Conservation (phyloP, 1,140 invertebrate genomes). For the Parapsyche elsis region DNA sequence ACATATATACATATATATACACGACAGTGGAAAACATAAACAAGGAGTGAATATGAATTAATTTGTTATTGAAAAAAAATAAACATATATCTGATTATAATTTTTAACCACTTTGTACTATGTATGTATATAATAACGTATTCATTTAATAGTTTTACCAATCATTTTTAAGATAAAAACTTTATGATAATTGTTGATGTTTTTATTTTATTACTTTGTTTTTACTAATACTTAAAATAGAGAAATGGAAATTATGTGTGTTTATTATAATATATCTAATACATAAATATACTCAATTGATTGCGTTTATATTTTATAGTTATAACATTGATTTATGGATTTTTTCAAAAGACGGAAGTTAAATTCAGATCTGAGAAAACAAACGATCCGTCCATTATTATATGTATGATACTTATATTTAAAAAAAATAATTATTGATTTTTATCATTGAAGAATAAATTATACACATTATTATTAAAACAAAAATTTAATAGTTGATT, state of each 20-base stretch:
- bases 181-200: conserved; percentile 8
- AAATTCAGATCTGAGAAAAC: conserved; percentile 15
- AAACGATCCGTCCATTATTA: conserved; percentile 23
- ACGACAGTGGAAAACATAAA: conserved; percentile 3
- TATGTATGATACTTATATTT: not conserved
- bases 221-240: conserved; percentile 14
- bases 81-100: not conserved
- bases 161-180: not conserved
- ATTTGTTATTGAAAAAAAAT: conserved; percentile 31
- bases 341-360: not conserved
- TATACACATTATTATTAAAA: not conserved
- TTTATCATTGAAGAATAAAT: not conserved
- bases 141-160: conserved; percentile 3
- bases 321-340: not conserved
- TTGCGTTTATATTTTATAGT: no score
- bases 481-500: not conserved
- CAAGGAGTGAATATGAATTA: not conserved
- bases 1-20: conserved; percentile 30
- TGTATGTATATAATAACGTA: not conserved
- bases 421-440: conserved; percentile 10
- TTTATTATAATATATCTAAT: not conserved
- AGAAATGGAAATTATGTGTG: not conserved
- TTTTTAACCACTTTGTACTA: not conserved
- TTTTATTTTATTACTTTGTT: not conserved
- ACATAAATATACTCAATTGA: not conserved